Base-by-base conservation (phyloP, 2,113 vertebrate species). In the Notothenia coriiceps region DNA sequence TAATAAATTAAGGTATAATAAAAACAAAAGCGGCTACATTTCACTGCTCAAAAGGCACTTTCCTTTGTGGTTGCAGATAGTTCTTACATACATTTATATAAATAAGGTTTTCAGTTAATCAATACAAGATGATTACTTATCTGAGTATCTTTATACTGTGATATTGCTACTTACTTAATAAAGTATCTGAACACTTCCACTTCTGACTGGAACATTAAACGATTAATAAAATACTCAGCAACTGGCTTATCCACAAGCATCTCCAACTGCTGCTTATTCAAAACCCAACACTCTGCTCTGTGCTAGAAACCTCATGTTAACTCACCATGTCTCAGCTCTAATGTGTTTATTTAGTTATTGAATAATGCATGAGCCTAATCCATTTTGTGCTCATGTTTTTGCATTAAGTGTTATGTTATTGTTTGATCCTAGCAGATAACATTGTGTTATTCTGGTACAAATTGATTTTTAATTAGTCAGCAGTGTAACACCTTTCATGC, bases 301-400 rank as follows among this genome's bases (percentile, higher is more conserved):
- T 29, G 22, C 50, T 44, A 33, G 40, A 50, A 60, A 62, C 54
- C 66, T 65, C 18, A 20, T 57, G 4, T 10, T 35, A 22, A 17
- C 10, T 69, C 7, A 13, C 62, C 6, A 1, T 61, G 50, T 75
- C 56, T 52, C 29, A 20, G 55, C 73, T 59, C 4, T 61, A 43
- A 62, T 67, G 33, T 29, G 55, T 79, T 74, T 50, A 62, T 73
- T 9, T 75, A 7, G 8, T 65, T 65, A 54, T 29, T 79, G 66
- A 82, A 86, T 79, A 55, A 82, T 78, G 17, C 35, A 81, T 79
- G 51, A 78, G 33, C 44, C 29, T 47, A 44, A 84, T 88, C 56
- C 55, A 75, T 72, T 68, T 77, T 63, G 17, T 44, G 17, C 64
- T 49, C 10, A n/a, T 60, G 64, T 65, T 61, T 71, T 65, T 79